Evolutionary conservation across 2,888 invertebrate genomes (phyloP).

Genomic region (Pelosia muscerda): DNA sequence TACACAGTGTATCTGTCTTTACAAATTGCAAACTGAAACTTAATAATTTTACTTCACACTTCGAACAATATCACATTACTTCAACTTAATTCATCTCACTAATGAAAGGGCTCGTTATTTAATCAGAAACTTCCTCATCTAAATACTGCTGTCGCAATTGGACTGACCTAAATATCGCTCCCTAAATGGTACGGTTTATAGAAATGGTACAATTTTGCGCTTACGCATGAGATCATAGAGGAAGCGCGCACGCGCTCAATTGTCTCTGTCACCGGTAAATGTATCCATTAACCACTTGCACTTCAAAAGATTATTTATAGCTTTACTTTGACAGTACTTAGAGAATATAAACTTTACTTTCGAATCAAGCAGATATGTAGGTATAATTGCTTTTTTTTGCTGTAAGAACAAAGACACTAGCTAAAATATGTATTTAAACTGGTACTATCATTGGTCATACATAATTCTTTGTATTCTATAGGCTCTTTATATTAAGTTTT

Average conservation of each 20-base stretch:
- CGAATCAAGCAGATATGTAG: background rate
- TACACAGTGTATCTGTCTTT: background rate
- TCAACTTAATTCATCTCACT: slow-evolving; percentile 18
- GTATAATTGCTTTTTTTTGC: background rate
- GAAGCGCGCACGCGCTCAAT: slow-evolving; percentile 61
- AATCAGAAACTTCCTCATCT: slow-evolving; percentile 49
- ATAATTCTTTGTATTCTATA: background rate
- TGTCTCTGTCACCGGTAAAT: slow-evolving; percentile 53
- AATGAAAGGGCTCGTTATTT: slow-evolving; percentile 47
- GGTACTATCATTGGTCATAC: background rate
- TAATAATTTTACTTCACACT: background rate
- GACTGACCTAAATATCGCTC: slow-evolving; percentile 62
- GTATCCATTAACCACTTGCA: slow-evolving; percentile 47
- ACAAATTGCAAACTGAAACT: background rate
- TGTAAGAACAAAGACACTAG: background rate
- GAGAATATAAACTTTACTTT: background rate
- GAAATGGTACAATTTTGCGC: slow-evolving; percentile 58
- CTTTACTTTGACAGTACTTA: background rate
- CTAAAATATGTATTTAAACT: background rate
- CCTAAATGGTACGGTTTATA: slow-evolving; percentile 57
- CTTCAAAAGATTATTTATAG: slow-evolving; percentile 37
- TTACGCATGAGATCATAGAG: slow-evolving; percentile 69
- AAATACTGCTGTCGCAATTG: slow-evolving; percentile 50
- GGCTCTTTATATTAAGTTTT: background rate
- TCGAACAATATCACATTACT: slow-evolving; percentile 39